A percentile compares a stretch with the other conserved stretches of the same genome.
These are phyloP conservation scores for Xylophagus ater DNA, from an alignment of 2,888 invertebrate genomes.

Conservation along the genomic window DNA sequence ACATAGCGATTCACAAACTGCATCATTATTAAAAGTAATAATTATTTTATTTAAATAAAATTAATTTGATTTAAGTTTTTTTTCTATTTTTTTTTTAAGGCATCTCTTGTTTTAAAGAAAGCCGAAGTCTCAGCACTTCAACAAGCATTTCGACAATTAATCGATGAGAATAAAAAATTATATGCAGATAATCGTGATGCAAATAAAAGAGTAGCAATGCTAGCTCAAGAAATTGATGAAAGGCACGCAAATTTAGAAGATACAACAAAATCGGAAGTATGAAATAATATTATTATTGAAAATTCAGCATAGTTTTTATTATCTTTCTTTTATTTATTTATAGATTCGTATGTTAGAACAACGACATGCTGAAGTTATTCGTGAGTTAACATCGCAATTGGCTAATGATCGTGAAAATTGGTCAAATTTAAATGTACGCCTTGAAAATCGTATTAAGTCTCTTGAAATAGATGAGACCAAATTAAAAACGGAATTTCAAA, in stretches of 20 bases:
- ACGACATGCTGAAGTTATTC: constrained; percentile 64
- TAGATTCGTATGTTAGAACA: constrained; percentile 58
- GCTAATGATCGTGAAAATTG: constrained; percentile 65
- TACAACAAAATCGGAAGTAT: constrained; percentile 46
- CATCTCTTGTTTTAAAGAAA: constrained; percentile 54
- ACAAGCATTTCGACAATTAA: constrained; percentile 51
- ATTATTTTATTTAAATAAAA: not conserved
- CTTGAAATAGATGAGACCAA: constrained; percentile 58
- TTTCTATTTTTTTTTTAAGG: constrained; percentile 32
- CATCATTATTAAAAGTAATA: constrained; percentile 28
- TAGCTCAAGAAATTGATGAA: constrained; percentile 88
- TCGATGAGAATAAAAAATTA: constrained; percentile 70
- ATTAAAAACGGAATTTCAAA: constrained; percentile 50
- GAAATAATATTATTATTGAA: not conserved
- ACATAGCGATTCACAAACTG: constrained; percentile 34
- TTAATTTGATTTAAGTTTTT: not conserved
- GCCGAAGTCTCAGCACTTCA: constrained; percentile 52
- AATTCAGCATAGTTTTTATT: not conserved
- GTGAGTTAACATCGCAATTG: constrained; percentile 56
- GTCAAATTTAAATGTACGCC: constrained; percentile 44
- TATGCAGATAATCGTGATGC: constrained; percentile 69
- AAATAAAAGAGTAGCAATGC: constrained; percentile 63
- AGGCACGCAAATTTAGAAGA: constrained; percentile 73
- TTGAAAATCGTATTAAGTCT: constrained; percentile 53
- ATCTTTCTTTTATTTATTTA: not conserved